phyloP scores from a whole-genome alignment of 2,113 vertebrate species.

The Oxygymnocypris stewartii region DNA sequence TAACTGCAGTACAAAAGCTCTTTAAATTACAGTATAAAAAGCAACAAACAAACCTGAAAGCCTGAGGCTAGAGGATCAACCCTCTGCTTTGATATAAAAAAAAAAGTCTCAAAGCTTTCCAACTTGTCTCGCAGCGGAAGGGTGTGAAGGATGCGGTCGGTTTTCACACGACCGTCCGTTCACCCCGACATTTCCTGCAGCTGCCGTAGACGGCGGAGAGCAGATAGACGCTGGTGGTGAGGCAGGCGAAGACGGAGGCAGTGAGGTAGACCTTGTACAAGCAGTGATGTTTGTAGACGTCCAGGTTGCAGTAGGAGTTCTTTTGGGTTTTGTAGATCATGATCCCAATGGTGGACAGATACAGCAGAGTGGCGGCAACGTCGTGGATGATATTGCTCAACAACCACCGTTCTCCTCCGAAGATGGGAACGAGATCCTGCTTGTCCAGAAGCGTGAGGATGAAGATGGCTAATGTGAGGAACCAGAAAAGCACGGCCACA shows the following conservation, averaged over 20 bases:
- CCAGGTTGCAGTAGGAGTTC: conserved; percentile 86
- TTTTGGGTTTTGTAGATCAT: conserved; percentile 85
- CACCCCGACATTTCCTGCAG: conserved; percentile 80
- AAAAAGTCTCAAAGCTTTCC: conserved; percentile 30
- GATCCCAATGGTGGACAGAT: conserved; percentile 83
- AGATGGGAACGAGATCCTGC: conserved; percentile 87
- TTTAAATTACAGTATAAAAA: conserved; percentile 50
- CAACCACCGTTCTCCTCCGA: conserved; percentile 87
- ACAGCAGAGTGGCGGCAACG: conserved; percentile 79
- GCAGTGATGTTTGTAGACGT: conserved; percentile 81
- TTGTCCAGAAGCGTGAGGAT: conserved; percentile 89
- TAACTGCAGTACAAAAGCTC: conserved; percentile 39
- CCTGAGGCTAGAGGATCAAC: conserved; percentile 49
- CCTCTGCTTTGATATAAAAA: conserved; percentile 31
- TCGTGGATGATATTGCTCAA: conserved; percentile 85
- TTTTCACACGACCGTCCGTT: conserved; percentile 74
- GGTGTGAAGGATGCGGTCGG: background rate
- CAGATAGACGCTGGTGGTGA: conserved; percentile 82
- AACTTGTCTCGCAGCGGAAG: background rate
- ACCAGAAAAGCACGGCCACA: conserved; percentile 95
- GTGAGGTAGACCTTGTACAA: conserved; percentile 86
- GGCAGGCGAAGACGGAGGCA: conserved; percentile 84
- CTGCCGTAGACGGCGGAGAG: conserved; percentile 79
- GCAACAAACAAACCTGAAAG: conserved; percentile 49
- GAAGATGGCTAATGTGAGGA: conserved; percentile 87